phyloP scores from a whole-genome alignment of 2,888 invertebrate genomes.

The Tuberolachnus salignus region DNA sequence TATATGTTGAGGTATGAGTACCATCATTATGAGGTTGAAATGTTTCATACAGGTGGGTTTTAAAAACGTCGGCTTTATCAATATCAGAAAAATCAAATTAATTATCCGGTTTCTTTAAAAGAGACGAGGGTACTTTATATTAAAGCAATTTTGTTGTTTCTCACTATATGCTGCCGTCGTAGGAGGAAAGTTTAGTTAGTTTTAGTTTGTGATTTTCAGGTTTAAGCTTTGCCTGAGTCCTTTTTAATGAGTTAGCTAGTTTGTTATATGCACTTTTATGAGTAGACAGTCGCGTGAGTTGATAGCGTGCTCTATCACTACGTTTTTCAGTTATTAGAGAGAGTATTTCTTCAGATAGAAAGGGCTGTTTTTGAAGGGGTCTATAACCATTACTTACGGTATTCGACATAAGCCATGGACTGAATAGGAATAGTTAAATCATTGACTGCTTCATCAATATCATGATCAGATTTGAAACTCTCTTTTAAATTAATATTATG shows the following conservation, averaged over 20 bases:
- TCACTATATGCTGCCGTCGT: too few relatives aligned
- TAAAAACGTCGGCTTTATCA: too few relatives aligned
- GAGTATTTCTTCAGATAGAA: not conserved
- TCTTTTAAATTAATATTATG: constrained; percentile 15
- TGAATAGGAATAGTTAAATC: not conserved
- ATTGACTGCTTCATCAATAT: too few relatives aligned
- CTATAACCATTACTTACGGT: not conserved
- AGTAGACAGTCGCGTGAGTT: not conserved
- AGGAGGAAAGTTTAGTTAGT: too few relatives aligned
- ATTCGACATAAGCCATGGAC: not conserved
- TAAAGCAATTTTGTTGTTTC: too few relatives aligned
- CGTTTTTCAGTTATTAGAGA: constrained; percentile 22
- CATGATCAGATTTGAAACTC: constrained; percentile 1
- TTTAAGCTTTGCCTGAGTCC: not conserved
- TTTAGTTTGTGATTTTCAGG: not conserved
- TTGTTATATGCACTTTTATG: constrained; percentile 13
- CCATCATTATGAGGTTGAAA: too few relatives aligned
- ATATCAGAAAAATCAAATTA: too few relatives aligned
- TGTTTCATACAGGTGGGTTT: too few relatives aligned
- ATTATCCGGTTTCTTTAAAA: too few relatives aligned
- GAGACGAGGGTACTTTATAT: too few relatives aligned
- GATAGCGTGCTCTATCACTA: constrained; percentile 5
- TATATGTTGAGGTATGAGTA: too few relatives aligned
- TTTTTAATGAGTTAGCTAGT: constrained; percentile 18
- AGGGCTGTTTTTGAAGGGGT: not conserved